These are phyloP conservation scores for Molorchus minor DNA, from an alignment of 2,888 invertebrate species.

Conservation along the genomic window DNA sequence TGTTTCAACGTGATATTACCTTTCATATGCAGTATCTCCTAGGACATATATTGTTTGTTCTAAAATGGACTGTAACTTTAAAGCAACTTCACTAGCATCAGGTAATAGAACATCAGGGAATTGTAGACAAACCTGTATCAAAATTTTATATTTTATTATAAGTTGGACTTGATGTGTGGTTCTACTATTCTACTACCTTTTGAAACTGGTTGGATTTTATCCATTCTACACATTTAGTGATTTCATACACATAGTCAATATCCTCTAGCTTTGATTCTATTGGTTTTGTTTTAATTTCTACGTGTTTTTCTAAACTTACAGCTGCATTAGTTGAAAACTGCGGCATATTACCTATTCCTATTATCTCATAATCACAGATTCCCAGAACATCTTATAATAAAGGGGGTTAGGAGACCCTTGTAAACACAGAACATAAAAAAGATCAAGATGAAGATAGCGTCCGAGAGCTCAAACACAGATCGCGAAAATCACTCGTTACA, in stretches of 20 bases:
- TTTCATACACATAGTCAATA: slow-evolving; percentile 67
- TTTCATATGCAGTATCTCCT: slow-evolving; percentile 92
- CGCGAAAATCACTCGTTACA: no score
- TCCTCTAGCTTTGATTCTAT: slow-evolving; percentile 53
- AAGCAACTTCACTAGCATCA: slow-evolving; percentile 74
- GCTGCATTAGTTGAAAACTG: slow-evolving; percentile 66
- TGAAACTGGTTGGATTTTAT: slow-evolving; percentile 71
- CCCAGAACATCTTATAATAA: no score
- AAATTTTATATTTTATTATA: slow-evolving; percentile 11
- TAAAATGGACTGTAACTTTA: slow-evolving; percentile 63
- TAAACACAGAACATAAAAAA: no score
- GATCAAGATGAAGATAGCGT: no score
- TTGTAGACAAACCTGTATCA: slow-evolving; percentile 83
- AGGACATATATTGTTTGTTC: slow-evolving; percentile 79
- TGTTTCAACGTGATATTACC: slow-evolving; percentile 64
- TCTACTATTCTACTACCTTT: slow-evolving; percentile 66
- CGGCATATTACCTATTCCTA: not conserved
- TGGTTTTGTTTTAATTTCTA: slow-evolving; percentile 53
- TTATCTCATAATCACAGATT: not conserved
- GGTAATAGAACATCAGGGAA: slow-evolving; percentile 85
- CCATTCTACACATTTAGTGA: slow-evolving; percentile 74
- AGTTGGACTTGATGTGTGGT: not conserved
- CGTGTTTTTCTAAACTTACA: slow-evolving; percentile 65
- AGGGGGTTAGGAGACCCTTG: no score
- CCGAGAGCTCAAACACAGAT: no score